A percentile compares a stretch with the other conserved stretches of the same genome.
Conservation (phyloP, 2,888 invertebrate species). For the Bombylius discolor region DNA sequence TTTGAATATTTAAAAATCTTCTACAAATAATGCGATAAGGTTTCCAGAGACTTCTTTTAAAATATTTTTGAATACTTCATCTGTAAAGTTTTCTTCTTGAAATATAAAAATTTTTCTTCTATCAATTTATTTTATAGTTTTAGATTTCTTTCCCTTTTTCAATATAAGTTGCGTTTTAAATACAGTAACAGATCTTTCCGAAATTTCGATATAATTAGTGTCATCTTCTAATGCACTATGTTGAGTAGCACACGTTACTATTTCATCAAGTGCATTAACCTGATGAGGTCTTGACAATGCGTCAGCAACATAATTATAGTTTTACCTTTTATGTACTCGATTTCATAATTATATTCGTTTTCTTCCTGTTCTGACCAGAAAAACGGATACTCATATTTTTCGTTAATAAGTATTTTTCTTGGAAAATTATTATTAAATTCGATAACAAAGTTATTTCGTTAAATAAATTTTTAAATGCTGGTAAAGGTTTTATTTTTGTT, state of each 20-base stretch:
- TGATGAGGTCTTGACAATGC: slow-evolving; percentile 10
- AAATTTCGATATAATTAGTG: not conserved
- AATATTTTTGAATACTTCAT: not conserved
- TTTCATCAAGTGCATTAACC: not conserved
- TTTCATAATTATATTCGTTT: slow-evolving; percentile 18
- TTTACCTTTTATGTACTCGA: slow-evolving; percentile 14
- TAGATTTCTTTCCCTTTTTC: not conserved
- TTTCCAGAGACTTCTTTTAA: not conserved
- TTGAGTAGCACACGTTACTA: not conserved
- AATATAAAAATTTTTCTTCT: not conserved
- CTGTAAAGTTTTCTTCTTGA: not conserved
- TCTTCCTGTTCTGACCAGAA: no score
- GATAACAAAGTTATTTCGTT: no score
- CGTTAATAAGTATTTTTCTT: no score
- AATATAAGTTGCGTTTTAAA: not conserved
- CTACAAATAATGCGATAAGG: not conserved
- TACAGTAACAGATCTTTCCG: not conserved
- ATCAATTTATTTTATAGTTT: not conserved
- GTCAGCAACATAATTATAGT: slow-evolving; percentile 12
- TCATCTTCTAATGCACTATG: not conserved
- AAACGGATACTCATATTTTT: no score
- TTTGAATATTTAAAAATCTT: not conserved
- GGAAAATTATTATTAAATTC: not conserved
- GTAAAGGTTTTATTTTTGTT: no score
- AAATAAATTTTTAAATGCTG: no score